A percentile compares a stretch with the other conserved stretches of the same genome.
Evolutionary conservation across 1,140 invertebrate species (phyloP).

Genomic region (Drosophila quadrilineata): DNA sequence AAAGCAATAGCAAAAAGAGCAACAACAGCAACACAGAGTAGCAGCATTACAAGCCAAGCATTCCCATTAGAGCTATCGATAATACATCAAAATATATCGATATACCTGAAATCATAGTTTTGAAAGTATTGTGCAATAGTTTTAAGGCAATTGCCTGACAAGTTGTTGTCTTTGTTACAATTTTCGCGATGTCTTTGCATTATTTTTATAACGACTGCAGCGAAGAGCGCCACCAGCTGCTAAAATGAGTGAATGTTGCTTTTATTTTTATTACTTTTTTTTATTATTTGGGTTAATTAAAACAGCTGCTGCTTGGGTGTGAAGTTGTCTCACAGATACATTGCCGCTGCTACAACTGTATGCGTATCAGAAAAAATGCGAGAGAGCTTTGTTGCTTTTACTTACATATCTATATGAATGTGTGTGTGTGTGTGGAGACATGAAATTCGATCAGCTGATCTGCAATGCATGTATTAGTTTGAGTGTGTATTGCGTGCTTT

Average conservation of each 20-base stretch:
- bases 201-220: constrained; percentile 33
- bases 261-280: constrained; percentile 29
- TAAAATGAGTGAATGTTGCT: too few relatives aligned
- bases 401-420: constrained; percentile 9
- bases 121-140: constrained; percentile 8
- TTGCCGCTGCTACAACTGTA: constrained; percentile 8
- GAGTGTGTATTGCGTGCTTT: too few relatives aligned
- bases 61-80: too few relatives aligned
- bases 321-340: constrained; percentile 37
- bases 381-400: constrained; percentile 22
- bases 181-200: constrained; percentile 27
- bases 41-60: too few relatives aligned
- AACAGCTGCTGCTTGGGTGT: constrained; percentile 68
- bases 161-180: constrained; percentile 17
- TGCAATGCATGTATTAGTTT: constrained; percentile 15
- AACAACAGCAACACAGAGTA: too few relatives aligned
- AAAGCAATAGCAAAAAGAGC: too few relatives aligned
- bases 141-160: constrained; percentile 25
- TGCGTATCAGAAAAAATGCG: constrained; percentile 54
- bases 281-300: constrained; percentile 71
- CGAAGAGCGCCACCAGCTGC: too few relatives aligned
- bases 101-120: constrained; percentile 10
- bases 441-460: constrained; percentile 77
- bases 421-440: constrained; percentile 39
- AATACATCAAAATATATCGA: too few relatives aligned